Evolutionary conservation across 30 jellyfish, hydroid and myxozoan species (phyloP).

Genomic region (Pseudorhiza aurosa): DNA sequence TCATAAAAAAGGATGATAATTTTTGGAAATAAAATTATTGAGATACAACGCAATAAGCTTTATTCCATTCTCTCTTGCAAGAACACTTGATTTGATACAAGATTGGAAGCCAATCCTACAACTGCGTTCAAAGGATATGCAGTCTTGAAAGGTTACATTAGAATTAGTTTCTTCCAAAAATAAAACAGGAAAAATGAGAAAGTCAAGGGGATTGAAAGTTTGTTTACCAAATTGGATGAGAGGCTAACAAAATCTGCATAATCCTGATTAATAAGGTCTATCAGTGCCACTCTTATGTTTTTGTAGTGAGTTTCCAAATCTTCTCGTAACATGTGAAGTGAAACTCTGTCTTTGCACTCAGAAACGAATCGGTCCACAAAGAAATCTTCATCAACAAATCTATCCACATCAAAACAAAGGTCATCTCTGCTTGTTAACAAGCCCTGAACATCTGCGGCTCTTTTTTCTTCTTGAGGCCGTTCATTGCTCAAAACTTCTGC

Average conservation of each 20-base stretch:
- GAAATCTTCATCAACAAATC: constrained; percentile 64
- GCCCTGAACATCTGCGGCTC: constrained; percentile 1
- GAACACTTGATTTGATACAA: no score
- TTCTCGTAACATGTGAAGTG: constrained; percentile 75
- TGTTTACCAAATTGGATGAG: constrained; percentile 88
- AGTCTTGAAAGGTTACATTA: no score
- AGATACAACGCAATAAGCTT: no score
- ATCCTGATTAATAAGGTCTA: constrained; percentile 88
- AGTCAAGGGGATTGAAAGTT: no score
- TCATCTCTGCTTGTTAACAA: constrained; percentile 13
- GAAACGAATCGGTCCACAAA: constrained; percentile 88
- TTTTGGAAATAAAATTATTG: no score
- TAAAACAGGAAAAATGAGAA: neutral
- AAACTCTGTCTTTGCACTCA: constrained; percentile 84
- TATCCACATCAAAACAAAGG: constrained; percentile 77
- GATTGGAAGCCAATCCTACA: no score
- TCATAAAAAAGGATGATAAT: no score
- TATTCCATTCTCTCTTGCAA: no score
- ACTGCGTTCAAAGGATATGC: no score
- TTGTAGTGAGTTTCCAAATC: constrained; percentile 90
- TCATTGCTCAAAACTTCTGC: no score
- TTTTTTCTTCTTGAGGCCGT: neutral
- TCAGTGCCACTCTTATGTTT: constrained; percentile 83
- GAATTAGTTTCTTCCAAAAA: no score
- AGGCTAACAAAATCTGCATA: constrained; percentile 95